Evolutionary conservation across 2,888 invertebrate species (phyloP).

Genomic region (Diabrotica balteata): DNA sequence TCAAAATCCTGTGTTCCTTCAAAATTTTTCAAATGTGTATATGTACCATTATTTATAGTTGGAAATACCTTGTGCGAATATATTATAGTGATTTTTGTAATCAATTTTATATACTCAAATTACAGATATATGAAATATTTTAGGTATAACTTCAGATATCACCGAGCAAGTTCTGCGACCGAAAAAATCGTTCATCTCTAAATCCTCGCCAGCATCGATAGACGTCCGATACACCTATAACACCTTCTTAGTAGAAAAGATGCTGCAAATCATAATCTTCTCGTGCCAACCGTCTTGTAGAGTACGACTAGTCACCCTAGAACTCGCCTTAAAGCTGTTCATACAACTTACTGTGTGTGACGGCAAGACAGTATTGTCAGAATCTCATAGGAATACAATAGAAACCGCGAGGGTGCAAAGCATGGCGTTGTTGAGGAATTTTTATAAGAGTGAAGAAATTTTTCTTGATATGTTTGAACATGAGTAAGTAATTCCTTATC

Average conservation of each 20-base stretch:
- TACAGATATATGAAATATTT: constrained; percentile 36
- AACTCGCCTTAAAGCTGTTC: constrained; percentile 83
- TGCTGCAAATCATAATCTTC: constrained; percentile 81
- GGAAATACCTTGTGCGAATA: background rate
- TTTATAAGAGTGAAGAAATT: constrained; percentile 97
- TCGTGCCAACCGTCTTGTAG: constrained; percentile 90
- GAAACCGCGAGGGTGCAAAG: constrained; percentile 81
- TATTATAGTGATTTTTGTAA: no score
- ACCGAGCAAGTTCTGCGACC: constrained; percentile 80
- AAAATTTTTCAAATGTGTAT: no score
- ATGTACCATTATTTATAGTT: background rate
- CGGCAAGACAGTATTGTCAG: constrained; percentile 69
- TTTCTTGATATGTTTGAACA: constrained; percentile 99
- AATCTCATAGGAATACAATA: constrained; percentile 72
- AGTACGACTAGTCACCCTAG: constrained; percentile 90
- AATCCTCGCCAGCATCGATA: constrained; percentile 47
- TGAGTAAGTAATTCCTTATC: constrained; percentile 65
- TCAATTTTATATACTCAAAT: no score
- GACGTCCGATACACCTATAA: constrained; percentile 72
- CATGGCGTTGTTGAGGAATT: constrained; percentile 84
- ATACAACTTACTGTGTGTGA: constrained; percentile 70
- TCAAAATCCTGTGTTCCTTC: no score
- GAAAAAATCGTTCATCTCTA: constrained; percentile 53
- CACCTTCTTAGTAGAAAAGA: constrained; percentile 79
- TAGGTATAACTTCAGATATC: constrained; percentile 84